These are phyloP conservation scores for Corythornis cristatus DNA, from an alignment of 2,113 vertebrate genomes.

Conservation along the genomic window DNA sequence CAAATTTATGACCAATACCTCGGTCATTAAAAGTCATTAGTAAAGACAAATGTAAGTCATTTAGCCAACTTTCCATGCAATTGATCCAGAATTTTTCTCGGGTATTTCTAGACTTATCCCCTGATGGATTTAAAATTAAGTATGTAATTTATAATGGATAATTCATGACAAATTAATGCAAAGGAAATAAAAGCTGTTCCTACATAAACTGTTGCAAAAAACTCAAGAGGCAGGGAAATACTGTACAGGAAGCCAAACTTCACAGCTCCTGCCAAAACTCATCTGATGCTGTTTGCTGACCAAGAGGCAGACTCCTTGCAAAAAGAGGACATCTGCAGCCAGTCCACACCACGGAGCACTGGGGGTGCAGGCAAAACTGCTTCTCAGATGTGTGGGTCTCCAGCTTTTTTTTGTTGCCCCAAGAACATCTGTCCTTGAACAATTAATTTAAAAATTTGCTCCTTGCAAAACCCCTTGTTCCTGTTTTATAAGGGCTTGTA, in stretches of 20 bases:
- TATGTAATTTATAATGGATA: background rate
- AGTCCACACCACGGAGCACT: accelerated
- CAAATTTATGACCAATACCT: no score
- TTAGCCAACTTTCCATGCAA: background rate
- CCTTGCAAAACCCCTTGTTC: background rate
- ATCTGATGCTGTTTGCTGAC: background rate
- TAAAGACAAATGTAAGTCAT: background rate
- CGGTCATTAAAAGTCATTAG: background rate
- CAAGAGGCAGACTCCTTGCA: background rate
- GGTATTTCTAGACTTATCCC: background rate
- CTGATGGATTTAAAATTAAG: background rate
- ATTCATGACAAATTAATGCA: background rate
- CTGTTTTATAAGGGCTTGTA: background rate
- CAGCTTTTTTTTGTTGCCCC: background rate
- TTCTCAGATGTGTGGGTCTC: background rate
- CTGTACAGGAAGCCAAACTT: background rate
- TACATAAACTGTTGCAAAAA: background rate
- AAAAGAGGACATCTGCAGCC: background rate
- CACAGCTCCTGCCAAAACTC: background rate
- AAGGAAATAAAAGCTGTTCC: background rate
- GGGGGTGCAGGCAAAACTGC: background rate
- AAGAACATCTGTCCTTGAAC: background rate
- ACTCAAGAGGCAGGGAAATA: background rate
- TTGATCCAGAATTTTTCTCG: background rate
- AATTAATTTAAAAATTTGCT: background rate